Conservation (phyloP, 2,888 invertebrate species). For the Morpho deidamia region DNA sequence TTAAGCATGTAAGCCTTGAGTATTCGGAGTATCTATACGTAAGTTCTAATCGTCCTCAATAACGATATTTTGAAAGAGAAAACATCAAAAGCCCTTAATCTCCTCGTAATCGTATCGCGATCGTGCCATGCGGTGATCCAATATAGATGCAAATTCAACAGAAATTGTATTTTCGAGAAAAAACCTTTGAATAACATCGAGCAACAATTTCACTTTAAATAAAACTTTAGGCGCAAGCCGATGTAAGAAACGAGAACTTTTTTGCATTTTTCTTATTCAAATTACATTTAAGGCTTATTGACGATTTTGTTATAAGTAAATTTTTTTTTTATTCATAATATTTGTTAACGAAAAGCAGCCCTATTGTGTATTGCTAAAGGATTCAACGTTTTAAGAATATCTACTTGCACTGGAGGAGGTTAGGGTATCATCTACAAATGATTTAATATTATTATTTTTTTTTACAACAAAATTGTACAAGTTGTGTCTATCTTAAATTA, state of each 20-base stretch:
- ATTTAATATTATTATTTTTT: too few species aligned
- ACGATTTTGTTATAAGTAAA: neutral
- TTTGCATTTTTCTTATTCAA: neutral
- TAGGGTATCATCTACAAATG: neutral
- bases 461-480: too few species aligned
- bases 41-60: conserved; percentile 1
- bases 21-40: too few species aligned
- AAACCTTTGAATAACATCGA: neutral
- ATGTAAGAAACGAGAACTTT: neutral
- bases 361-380: too few species aligned
- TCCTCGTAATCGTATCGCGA: conserved; percentile 3
- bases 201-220: too few species aligned
- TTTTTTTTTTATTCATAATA: neutral
- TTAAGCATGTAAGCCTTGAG: too few species aligned
- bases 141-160: conserved; percentile 20
- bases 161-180: conserved; percentile 14
- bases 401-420: neutral
- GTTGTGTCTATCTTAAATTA: too few species aligned
- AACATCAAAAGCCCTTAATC: conserved; percentile 5
- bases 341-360: neutral
- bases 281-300: neutral
- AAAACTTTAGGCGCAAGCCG: neutral
- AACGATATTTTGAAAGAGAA: conserved; percentile 10
- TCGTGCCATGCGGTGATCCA: conserved; percentile 10
- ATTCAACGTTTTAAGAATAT: too few species aligned